These are phyloP conservation scores for Noctuana brunneofusca DNA, from an alignment of 2,888 invertebrate genomes.

Conservation along the genomic window DNA sequence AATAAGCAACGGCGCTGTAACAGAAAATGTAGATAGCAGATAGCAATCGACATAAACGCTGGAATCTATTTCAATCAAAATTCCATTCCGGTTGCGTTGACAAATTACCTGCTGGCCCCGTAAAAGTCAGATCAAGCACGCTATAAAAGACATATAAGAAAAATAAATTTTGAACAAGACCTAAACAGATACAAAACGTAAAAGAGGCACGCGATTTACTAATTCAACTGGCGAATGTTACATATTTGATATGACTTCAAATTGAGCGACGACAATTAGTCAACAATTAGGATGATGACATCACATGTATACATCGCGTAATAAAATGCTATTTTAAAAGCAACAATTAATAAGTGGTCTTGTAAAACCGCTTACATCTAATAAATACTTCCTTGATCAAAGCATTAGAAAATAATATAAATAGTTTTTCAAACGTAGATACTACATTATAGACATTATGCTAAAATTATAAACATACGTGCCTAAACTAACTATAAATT, in stretches of 20 bases:
- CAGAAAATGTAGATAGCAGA: not conserved
- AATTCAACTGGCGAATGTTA: not conserved
- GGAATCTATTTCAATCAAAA: slow-evolving; percentile 1
- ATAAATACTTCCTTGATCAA: too few species aligned
- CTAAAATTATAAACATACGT: too few species aligned
- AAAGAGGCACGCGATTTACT: not conserved
- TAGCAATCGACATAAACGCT: not conserved
- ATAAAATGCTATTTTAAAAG: not conserved
- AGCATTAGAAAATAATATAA: too few species aligned
- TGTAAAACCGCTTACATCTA: too few species aligned
- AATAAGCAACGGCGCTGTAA: not conserved
- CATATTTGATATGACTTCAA: not conserved
- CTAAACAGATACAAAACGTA: not conserved
- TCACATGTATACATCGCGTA: not conserved
- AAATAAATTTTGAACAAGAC: not conserved
- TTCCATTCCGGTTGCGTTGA: not conserved
- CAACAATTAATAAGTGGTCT: not conserved
- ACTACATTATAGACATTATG: too few species aligned
- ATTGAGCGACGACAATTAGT: not conserved
- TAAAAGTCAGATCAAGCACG: not conserved
- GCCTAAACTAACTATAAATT: too few species aligned
- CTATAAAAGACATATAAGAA: not conserved
- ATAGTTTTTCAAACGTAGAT: too few species aligned
- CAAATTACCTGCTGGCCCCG: not conserved
- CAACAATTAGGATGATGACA: not conserved